Conservation (phyloP, 1,140 invertebrate genomes). For the Drosophila repleta region DNA sequence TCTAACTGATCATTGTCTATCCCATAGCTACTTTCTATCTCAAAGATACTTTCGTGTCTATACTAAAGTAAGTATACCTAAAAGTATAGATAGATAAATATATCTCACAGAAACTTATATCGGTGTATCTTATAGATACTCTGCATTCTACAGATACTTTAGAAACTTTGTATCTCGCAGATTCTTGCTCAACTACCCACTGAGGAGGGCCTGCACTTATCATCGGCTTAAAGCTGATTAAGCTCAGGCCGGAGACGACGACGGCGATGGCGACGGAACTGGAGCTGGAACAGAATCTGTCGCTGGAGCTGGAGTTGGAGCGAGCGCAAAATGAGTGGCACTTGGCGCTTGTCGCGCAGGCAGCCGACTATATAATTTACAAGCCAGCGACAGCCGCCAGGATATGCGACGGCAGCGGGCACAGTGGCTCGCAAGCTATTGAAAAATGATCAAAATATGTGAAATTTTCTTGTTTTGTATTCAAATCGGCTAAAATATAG, state of each 20-base stretch:
- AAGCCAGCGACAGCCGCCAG: conserved; percentile 9
- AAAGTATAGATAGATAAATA: too few relatives aligned
- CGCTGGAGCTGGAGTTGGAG: neutral
- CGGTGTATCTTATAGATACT: too few relatives aligned
- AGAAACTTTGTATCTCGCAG: neutral
- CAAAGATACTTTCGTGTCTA: neutral
- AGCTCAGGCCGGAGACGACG: neutral
- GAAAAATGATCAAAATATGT: too few relatives aligned
- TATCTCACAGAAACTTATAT: too few relatives aligned
- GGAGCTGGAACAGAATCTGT: neutral
- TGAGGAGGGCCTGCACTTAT: neutral
- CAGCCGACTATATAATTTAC: conserved; percentile 46
- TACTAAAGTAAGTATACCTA: too few relatives aligned
- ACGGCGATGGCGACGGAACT: neutral
- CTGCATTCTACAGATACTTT: too few relatives aligned
- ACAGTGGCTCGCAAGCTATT: neutral
- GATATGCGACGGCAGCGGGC: conserved; percentile 6
- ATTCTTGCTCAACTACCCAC: neutral
- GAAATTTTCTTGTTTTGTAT: too few relatives aligned
- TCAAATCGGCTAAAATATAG: too few relatives aligned
- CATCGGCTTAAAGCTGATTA: conserved; percentile 10
- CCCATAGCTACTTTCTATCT: neutral
- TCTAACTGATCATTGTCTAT: neutral
- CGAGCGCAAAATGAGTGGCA: conserved; percentile 44
- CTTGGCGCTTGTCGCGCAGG: conserved; percentile 31